phyloP scores from a whole-genome alignment of 2,113 vertebrate genomes.

The Charina bottae region DNA sequence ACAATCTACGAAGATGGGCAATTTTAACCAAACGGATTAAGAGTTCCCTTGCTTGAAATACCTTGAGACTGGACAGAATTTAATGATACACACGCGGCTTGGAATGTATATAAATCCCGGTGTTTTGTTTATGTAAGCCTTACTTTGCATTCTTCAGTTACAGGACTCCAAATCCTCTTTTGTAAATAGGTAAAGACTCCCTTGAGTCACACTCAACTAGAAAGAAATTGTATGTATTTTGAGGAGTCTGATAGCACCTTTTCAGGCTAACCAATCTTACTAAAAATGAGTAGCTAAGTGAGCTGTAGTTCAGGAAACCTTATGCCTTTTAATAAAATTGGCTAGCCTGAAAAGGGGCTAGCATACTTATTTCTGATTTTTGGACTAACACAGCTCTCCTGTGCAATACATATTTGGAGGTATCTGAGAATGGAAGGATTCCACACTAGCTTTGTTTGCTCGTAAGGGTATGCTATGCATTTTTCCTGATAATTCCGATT shows the following conservation, averaged over 20 bases:
- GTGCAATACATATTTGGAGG: not conserved
- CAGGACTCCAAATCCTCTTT: not conserved
- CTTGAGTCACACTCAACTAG: not conserved
- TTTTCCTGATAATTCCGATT: too few relatives aligned
- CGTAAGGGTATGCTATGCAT: not conserved
- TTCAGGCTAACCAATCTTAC: too few relatives aligned
- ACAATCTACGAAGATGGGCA: not conserved
- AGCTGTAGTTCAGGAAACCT: not conserved
- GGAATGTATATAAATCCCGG: not conserved
- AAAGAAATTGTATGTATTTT: not conserved
- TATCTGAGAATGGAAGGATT: not conserved
- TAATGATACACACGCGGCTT: not conserved
- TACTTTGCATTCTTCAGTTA: not conserved
- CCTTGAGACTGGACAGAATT: not conserved
- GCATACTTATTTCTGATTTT: not conserved
- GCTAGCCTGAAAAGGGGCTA: not conserved
- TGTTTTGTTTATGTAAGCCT: not conserved
- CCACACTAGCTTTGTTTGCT: not conserved
- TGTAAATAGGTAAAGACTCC: rapidly evolving
- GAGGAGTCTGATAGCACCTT: not conserved
- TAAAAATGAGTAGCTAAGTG: not conserved
- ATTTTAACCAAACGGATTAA: not conserved
- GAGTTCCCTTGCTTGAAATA: not conserved
- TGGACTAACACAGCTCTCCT: not conserved
- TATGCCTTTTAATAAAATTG: too few relatives aligned